These are phyloP conservation scores for Siderastrea radians DNA, from an alignment of 92 coral and sea anemone species.

Conservation along the genomic window DNA sequence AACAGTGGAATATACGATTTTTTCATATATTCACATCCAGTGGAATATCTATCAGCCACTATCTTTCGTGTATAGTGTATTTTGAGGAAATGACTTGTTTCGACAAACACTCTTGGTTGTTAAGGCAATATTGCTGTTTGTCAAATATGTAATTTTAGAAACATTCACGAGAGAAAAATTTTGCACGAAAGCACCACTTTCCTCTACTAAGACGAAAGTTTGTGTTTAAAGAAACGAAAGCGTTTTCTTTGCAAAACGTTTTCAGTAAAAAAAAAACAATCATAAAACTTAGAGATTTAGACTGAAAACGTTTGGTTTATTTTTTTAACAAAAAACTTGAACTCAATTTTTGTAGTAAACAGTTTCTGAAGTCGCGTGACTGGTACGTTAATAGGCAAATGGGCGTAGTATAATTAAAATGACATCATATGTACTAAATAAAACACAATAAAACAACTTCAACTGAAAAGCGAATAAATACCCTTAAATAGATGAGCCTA, in stretches of 20 bases:
- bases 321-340: neutral
- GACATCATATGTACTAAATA: neutral
- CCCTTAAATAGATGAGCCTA: neutral
- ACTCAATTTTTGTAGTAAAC: neutral
- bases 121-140: conserved; percentile 33
- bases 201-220: neutral
- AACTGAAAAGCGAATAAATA: neutral
- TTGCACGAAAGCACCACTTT: conserved; percentile 6
- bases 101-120: conserved; percentile 18
- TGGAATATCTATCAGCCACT: neutral
- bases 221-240: neutral
- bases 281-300: neutral
- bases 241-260: neutral
- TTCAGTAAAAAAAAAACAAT: too few relatives aligned
- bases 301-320: neutral
- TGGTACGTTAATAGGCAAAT: neutral
- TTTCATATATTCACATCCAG: too few relatives aligned
- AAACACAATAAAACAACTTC: neutral
- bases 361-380: neutral
- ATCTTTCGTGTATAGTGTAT: neutral
- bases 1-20: neutral
- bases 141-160: conserved; percentile 25
- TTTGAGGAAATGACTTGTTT: conserved; percentile 34
- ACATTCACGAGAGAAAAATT: conserved; percentile 12
- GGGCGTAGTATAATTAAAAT: neutral